phyloP scores from a whole-genome alignment of 2,113 vertebrate species.

The Anseranas semipalmata region DNA sequence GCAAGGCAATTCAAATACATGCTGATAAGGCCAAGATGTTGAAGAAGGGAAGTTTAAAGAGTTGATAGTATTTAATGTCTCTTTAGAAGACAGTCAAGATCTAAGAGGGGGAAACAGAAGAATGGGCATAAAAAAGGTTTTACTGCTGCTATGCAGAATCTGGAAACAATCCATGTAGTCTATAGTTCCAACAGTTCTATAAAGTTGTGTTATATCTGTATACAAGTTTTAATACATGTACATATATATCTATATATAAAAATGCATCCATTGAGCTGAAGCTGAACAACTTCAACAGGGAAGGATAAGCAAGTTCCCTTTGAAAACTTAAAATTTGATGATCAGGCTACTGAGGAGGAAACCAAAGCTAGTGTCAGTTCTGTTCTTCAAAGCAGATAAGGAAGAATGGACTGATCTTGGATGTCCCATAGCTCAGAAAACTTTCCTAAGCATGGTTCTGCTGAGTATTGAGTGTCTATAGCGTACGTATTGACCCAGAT shows the following conservation, averaged over 20 bases:
- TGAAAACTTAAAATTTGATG: neutral
- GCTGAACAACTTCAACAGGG: neutral
- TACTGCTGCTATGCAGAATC: neutral
- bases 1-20: neutral
- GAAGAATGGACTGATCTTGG: neutral
- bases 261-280: neutral
- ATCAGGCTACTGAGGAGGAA: neutral
- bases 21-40: neutral
- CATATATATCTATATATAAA: rapidly evolving
- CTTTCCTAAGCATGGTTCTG: neutral
- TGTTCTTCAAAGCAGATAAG: neutral
- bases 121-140: neutral
- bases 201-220: neutral
- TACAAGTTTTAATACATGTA: neutral
- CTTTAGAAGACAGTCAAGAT: neutral
- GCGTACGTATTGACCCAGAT: neutral
- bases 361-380: neutral
- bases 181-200: neutral
- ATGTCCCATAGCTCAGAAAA: neutral
- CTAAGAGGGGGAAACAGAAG: neutral
- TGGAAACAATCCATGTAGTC: neutral
- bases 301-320: neutral
- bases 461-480: neutral
- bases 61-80: neutral
- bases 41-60: neutral